Conservation (phyloP, 2,113 vertebrate genomes). For the Alethe diademata region DNA sequence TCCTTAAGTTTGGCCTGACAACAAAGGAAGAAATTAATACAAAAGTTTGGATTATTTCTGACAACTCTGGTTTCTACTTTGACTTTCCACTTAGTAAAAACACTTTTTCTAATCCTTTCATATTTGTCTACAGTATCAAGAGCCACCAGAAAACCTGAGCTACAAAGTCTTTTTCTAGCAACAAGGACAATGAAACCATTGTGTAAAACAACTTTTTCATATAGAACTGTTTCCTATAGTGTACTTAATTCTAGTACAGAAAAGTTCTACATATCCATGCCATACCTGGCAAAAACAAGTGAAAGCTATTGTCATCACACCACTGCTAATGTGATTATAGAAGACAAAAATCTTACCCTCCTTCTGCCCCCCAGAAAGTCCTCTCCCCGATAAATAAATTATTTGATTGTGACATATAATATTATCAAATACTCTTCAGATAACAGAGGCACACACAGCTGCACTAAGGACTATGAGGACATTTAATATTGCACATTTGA, state of each 20-base stretch:
- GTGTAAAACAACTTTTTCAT: neutral
- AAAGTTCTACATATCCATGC: neutral
- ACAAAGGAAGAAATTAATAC: neutral
- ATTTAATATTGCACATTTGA: neutral
- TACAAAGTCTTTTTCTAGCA: neutral
- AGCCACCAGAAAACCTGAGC: neutral
- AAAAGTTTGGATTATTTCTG: neutral
- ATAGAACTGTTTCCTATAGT: neutral
- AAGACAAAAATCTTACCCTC: neutral
- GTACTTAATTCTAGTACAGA: neutral
- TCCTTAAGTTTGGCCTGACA: neutral
- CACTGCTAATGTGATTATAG: neutral
- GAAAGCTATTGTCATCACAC: neutral
- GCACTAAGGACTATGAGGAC: neutral
- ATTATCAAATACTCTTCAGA: neutral
- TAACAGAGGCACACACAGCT: neutral
- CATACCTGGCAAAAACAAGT: neutral
- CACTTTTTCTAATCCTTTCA: neutral
- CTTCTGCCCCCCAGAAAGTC: neutral
- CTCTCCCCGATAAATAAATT: neutral
- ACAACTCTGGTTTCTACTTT: neutral
- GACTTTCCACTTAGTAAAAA: neutral
- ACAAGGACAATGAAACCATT: neutral
- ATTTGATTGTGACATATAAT: neutral
- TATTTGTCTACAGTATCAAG: neutral